Evolutionary conservation across 2,888 invertebrate species (phyloP).

Genomic region (Eubasilissa splendida): DNA sequence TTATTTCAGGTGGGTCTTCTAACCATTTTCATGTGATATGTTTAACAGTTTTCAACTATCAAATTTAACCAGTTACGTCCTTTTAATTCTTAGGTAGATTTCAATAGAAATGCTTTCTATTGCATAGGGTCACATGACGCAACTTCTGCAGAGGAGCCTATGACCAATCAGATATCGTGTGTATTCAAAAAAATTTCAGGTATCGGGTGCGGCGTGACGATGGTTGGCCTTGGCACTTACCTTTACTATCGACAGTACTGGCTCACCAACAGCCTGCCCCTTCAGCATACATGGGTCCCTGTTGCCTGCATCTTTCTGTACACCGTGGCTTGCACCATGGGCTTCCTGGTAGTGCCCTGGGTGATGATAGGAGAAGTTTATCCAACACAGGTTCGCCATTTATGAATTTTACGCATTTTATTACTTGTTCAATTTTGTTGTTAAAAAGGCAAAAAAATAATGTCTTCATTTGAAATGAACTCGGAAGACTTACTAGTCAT

Average conservation of each 20-base stretch:
- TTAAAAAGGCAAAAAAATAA: too few relatives aligned
- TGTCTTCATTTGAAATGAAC: too few relatives aligned
- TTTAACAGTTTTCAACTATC: too few relatives aligned
- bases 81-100: constrained; percentile 31
- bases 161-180: too few relatives aligned
- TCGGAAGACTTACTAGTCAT: too few relatives aligned
- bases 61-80: constrained; percentile 35
- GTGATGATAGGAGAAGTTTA: constrained; percentile 84
- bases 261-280: constrained; percentile 65
- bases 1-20: constrained; percentile 72
- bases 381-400: constrained; percentile 72
- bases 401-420: too few relatives aligned
- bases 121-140: too few relatives aligned
- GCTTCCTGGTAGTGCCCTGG: constrained; percentile 81
- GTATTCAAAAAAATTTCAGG: constrained; percentile 61
- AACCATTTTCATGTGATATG: too few relatives aligned
- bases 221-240: constrained; percentile 75
- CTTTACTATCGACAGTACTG: constrained; percentile 74
- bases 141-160: too few relatives aligned
- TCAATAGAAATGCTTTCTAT: too few relatives aligned
- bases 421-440: too few relatives aligned
- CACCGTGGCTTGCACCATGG: constrained; percentile 76
- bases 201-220: constrained; percentile 76
- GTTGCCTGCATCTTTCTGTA: constrained; percentile 75
- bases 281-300: constrained; percentile 75